phyloP scores from a whole-genome alignment of 2,888 invertebrate genomes.

The Agonopterix alstromeriana region DNA sequence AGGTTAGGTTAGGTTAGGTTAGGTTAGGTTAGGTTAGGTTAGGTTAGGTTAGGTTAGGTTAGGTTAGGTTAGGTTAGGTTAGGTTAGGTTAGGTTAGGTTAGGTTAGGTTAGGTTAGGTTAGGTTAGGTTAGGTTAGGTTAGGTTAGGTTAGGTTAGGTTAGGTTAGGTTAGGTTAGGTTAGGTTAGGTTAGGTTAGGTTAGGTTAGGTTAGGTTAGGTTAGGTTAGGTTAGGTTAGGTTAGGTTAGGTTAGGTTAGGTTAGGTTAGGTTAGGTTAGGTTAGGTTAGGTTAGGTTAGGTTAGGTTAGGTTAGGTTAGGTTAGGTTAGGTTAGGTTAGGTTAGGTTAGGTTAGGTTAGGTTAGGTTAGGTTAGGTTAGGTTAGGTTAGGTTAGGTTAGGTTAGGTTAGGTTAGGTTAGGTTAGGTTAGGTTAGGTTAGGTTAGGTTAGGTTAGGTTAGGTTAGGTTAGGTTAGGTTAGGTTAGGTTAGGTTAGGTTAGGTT shows the following conservation, averaged over 20 bases:
- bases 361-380: constrained; percentile 5
- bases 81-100: constrained; percentile 12
- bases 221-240: constrained; percentile 1
- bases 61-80: constrained; percentile 3
- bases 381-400: constrained; percentile 7
- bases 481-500: constrained; percentile 15
- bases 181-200: constrained; percentile 4
- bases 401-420: constrained; percentile 6
- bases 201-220: constrained; percentile 1
- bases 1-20: constrained; percentile 11
- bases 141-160: constrained; percentile 15
- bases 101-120: constrained; percentile 15
- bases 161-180: constrained; percentile 13
- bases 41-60: constrained; percentile 12
- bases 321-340: not conserved
- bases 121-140: constrained; percentile 14
- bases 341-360: constrained; percentile 8
- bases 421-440: constrained; percentile 11
- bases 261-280: constrained; percentile 1
- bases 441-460: constrained; percentile 13
- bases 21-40: constrained; percentile 10
- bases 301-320: not conserved
- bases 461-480: constrained; percentile 15
- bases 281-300: constrained; percentile 1
- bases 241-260: constrained; percentile 1